phyloP scores from a whole-genome alignment of 2,888 invertebrate genomes.

The Drosophila paranaensis region DNA sequence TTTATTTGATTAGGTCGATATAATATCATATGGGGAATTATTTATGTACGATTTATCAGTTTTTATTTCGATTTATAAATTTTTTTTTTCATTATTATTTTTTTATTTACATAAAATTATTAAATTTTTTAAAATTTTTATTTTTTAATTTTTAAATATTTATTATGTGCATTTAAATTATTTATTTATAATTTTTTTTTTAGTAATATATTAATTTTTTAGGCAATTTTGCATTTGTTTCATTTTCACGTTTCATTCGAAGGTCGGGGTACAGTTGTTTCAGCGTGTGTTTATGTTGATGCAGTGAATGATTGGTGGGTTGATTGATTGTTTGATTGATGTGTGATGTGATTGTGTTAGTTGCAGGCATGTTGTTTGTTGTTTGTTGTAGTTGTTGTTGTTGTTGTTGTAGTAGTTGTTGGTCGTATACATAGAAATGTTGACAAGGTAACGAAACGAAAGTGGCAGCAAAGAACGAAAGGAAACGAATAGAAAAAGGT shows the following conservation, averaged over 20 bases:
- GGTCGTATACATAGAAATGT: conserved; percentile 57
- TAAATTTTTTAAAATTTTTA: not conserved
- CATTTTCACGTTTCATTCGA: conserved; percentile 45
- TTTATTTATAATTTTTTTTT: not conserved
- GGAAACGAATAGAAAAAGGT: conserved; percentile 61
- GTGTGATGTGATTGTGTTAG: conserved; percentile 48
- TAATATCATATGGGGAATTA: no score
- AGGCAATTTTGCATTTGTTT: not conserved
- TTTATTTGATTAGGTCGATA: conserved; percentile 80
- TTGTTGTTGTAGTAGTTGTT: conserved; percentile 57
- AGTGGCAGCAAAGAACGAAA: conserved; percentile 59
- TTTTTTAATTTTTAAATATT: not conserved
- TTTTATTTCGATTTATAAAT: not conserved
- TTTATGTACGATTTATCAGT: no score
- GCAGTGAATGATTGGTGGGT: conserved; percentile 37
- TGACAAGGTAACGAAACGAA: conserved; percentile 62
- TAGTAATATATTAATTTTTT: not conserved
- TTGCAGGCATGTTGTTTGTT: conserved; percentile 62
- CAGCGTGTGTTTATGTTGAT: conserved; percentile 37
- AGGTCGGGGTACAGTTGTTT: conserved; percentile 8
- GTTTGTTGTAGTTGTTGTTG: conserved; percentile 34
- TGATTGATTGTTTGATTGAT: conserved; percentile 33
- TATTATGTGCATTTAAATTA: not conserved
- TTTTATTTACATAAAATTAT: not conserved
- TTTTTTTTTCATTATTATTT: not conserved